phyloP scores from a whole-genome alignment of 1,140 invertebrate species.

The Trinorchestia longiramus region DNA sequence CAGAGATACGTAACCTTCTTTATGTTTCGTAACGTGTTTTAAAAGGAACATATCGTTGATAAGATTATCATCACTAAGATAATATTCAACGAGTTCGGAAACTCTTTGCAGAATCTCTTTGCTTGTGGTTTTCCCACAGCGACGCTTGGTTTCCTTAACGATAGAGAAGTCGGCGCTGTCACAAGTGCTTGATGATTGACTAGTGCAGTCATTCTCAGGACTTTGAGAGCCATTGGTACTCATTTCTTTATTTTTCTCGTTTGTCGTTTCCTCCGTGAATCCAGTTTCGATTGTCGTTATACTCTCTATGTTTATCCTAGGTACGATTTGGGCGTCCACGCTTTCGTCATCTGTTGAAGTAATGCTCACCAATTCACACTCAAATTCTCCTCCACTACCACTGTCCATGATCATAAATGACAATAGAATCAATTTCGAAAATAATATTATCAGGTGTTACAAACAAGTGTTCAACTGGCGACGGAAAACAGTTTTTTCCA shows the following conservation, averaged over 20 bases:
- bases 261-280: not conserved
- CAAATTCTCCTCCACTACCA: not conserved
- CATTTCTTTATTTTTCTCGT: not conserved
- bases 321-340: not conserved
- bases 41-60: conserved; percentile 94
- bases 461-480: not conserved
- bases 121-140: not conserved
- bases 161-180: conserved; percentile 25
- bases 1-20: conserved; percentile 93
- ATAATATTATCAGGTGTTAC: not conserved
- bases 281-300: conserved; percentile 6
- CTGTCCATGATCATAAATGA: not conserved
- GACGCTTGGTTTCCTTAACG: not conserved
- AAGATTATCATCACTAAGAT: conserved; percentile 94
- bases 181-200: conserved; percentile 38
- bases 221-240: not conserved
- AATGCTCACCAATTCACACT: not conserved
- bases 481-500: not conserved
- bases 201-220: conserved; percentile 14
- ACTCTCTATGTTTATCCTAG: conserved; percentile 3
- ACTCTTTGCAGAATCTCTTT: conserved; percentile 71
- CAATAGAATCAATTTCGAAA: not conserved
- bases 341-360: conserved; percentile 11
- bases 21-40: conserved; percentile 93
- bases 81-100: conserved; percentile 88